These are phyloP conservation scores for Micronycteris hirsuta DNA, from an alignment of 2,113 vertebrate genomes.

Conservation along the genomic window DNA sequence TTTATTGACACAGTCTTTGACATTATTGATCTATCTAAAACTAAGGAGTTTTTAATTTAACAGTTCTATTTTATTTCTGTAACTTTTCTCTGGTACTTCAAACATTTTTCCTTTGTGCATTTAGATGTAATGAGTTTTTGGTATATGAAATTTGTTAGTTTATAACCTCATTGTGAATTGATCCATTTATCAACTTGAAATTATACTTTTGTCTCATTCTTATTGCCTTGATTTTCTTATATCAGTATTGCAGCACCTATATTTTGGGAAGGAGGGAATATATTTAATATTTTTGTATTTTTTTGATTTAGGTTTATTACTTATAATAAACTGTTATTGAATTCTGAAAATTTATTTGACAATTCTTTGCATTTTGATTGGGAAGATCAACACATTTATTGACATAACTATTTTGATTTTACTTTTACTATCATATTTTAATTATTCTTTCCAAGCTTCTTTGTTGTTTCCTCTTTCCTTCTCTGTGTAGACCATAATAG, in stretches of 20 bases:
- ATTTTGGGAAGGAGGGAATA: not conserved
- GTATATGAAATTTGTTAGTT: not conserved
- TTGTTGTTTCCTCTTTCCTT: not conserved
- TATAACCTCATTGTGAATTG: not conserved
- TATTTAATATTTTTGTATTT: not conserved
- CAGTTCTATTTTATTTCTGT: not conserved
- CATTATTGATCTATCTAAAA: not conserved
- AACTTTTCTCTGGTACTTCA: not conserved
- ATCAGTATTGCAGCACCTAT: not conserved
- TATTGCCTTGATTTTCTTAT: not conserved
- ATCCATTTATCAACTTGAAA: not conserved
- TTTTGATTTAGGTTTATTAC: not conserved
- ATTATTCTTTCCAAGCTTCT: not conserved
- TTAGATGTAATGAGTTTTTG: not conserved
- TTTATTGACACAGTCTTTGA: not conserved
- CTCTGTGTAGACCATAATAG: not conserved
- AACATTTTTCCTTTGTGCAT: not conserved
- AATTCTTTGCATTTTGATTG: not conserved
- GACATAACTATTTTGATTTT: conserved; percentile 12
- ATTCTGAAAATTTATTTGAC: not conserved
- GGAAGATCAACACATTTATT: not conserved
- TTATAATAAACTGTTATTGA: not conserved
- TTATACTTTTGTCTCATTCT: not conserved
- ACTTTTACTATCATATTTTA: not conserved
- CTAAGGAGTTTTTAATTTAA: not conserved